These are phyloP conservation scores for Pipistrellus pygmaeus DNA, from an alignment of 2,797 vertebrate species.

Conservation along the genomic window DNA sequence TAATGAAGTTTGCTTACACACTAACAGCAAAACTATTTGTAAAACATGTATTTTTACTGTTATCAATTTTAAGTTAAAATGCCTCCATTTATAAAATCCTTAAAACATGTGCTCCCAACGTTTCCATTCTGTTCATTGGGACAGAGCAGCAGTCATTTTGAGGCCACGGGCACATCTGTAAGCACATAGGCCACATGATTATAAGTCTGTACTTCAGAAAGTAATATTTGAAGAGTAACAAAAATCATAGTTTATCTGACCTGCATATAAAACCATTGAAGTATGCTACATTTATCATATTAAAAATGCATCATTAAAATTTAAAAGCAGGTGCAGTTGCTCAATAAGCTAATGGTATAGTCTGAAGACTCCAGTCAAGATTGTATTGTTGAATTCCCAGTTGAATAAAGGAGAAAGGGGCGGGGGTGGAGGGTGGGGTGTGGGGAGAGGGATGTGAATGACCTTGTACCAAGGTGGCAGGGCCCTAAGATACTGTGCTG, in stretches of 20 bases:
- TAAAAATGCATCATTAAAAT: slow-evolving; percentile 91
- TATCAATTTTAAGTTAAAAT: slow-evolving; percentile 52
- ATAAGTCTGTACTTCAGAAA: slow-evolving; percentile 82
- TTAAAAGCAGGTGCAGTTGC: slow-evolving; percentile 88
- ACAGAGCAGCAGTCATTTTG: slow-evolving; percentile 70
- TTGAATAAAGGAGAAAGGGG: slow-evolving; percentile 83
- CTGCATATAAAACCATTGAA: slow-evolving; percentile 87
- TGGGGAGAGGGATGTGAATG: slow-evolving; percentile 80
- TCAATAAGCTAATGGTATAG: slow-evolving; percentile 90
- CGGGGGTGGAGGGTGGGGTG: background rate
- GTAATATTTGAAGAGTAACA: slow-evolving; percentile 85
- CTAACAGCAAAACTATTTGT: background rate
- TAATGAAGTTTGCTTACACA: slow-evolving; percentile 59
- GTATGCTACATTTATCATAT: slow-evolving; percentile 89
- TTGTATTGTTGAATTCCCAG: slow-evolving; percentile 87
- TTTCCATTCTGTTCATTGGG: slow-evolving; percentile 57
- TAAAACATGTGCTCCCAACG: slow-evolving; percentile 52
- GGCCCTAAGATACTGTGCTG: slow-evolving; percentile 56
- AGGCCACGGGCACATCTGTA: slow-evolving; percentile 58
- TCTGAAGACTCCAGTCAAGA: slow-evolving; percentile 87
- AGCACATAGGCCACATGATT: slow-evolving; percentile 73
- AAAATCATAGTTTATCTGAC: slow-evolving; percentile 88
- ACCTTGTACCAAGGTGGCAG: slow-evolving; percentile 89
- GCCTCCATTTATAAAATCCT: slow-evolving; percentile 58
- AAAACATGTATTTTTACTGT: background rate